A percentile compares a stretch with the other conserved stretches of the same genome.
Conservation (phyloP, 2,888 invertebrate genomes). For the Folsomia candida region DNA sequence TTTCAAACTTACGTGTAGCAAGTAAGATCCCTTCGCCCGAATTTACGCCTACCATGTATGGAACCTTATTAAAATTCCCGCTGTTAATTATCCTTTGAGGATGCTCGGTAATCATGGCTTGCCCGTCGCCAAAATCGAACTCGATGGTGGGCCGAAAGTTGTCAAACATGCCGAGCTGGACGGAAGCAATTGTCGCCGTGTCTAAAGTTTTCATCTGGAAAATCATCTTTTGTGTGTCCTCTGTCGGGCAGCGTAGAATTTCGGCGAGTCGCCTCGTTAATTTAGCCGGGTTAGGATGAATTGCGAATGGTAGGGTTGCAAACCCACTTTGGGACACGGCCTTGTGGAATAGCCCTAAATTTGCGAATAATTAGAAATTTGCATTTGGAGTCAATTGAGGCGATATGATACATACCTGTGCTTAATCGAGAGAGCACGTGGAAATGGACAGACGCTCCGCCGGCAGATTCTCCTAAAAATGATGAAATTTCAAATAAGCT, state of each 20-base stretch:
- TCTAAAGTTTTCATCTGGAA: not conserved
- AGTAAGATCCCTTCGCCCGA: not conserved
- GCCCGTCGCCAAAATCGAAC: not conserved
- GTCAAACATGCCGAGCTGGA: conserved; percentile 7
- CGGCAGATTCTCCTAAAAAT: conserved; percentile 4
- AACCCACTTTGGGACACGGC: not conserved
- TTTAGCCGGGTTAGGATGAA: not conserved
- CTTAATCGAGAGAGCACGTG: not conserved
- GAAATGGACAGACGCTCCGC: conserved; percentile 7
- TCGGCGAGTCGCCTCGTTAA: not conserved
- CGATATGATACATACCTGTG: not conserved
- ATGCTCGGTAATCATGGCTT: not conserved
- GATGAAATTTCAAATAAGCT: too few species aligned
- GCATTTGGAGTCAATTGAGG: not conserved
- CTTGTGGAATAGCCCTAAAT: not conserved
- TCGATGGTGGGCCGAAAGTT: conserved; percentile 4
- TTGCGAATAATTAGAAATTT: not conserved
- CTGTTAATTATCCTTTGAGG: not conserved
- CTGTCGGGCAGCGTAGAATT: not conserved
- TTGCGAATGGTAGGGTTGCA: not conserved
- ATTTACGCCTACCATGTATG: not conserved
- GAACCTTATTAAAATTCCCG: not conserved
- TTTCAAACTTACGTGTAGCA: not conserved
- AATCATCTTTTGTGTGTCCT: not conserved
- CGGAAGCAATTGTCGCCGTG: not conserved